Base-by-base conservation (phyloP, 2,113 vertebrate species). In the Edolisoma coerulescens region DNA sequence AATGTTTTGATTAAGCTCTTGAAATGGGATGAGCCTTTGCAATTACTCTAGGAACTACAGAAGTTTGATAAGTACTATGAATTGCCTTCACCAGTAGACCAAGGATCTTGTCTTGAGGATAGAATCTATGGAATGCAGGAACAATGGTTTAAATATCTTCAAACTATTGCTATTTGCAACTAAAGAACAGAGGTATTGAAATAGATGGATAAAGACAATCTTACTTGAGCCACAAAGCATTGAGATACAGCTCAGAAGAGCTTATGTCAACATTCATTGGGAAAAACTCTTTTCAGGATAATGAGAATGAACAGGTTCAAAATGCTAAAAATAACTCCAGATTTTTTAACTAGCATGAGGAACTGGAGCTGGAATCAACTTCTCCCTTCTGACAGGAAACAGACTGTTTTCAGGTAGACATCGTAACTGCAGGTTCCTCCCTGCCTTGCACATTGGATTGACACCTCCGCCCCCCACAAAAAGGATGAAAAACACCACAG, bases 141-240 rank as follows among this genome's bases (percentile, higher is more conserved):
- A 79, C 28, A 61, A 75, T 10, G 7, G 30, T 37, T 71, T 77
- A 64, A 92, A 56, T 42, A 81, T 32, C 60, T 87, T 50, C n/a
- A n/a, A n/a, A 4, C 11, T 75, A 35, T 32, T 44, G 56, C 47
- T 89, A 87, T 69, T 57, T 84, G 41, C 73, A 84, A 79, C 50
- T 82, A 23, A 92, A 91, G 49, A 91, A 82, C 77, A 91, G 73
- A 57, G 59, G 59, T 90, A 86, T 83, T 90, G 94, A 91, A 85
- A 93, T 60, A 93, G 75, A 89, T 54, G 54, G 93, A 83, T 90
- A 76, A 69, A 91, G 81, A 86, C 87, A 90, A 77, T 96, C 75
- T 69, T 50, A 57, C 81, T 57, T 54, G 35, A 95, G 84, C 80
- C 33, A 93, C 50, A 90, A 76, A 90, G 63, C 84, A 84, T 0